Base-by-base conservation (phyloP, 2,888 invertebrate genomes). In the Chouioia cunea region DNA sequence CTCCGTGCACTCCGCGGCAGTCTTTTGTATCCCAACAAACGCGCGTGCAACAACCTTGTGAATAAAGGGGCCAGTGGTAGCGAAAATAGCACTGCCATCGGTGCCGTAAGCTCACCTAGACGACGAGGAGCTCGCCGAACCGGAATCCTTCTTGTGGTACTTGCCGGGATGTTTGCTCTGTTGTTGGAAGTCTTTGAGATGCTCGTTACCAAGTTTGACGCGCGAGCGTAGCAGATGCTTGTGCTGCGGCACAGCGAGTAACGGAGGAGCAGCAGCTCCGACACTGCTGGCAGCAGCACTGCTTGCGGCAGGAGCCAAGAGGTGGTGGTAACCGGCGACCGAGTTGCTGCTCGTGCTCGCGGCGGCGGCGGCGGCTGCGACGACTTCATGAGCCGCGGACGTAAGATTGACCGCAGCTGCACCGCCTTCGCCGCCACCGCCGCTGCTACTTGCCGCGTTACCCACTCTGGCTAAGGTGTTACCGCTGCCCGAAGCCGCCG, bases 71-170 rank as follows among this genome's bases (percentile, higher is more conserved):
- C 22, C 27, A n/a, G 53, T 4, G 22, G 4, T 10, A 53, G 23
- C n/a, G n/a, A n/a, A 53, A 22, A 22, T 20, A 53, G 22, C 14
- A 14, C 15, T 20, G 16, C 18, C 44, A 36, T 54, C 6, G 66
- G 52, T 8, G 20, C 6, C 2, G 22, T 22, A 8, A 14, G 74
- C 79, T 78, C 80, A 89, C 89, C 89, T 89, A 82, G 88, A 89
- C 74, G 90, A 89, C 86, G 90, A 90, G 82, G 90, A 89, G 86
- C 92, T 91, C 90, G 92, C 91, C 90, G 92, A 77, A n/a, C 71
- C 70, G 65, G 80, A 74, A 53, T 85, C 85, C 77, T 85, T 85
- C 62, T 85, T 85, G 76, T 85, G 82, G 76, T 84, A 82, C 66
- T 85, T 85, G 43, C 81, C 78, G 50, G 73, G 14, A 22, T n/a